phyloP scores from a whole-genome alignment of 1,140 invertebrate genomes.

The Penaeus indicus region DNA sequence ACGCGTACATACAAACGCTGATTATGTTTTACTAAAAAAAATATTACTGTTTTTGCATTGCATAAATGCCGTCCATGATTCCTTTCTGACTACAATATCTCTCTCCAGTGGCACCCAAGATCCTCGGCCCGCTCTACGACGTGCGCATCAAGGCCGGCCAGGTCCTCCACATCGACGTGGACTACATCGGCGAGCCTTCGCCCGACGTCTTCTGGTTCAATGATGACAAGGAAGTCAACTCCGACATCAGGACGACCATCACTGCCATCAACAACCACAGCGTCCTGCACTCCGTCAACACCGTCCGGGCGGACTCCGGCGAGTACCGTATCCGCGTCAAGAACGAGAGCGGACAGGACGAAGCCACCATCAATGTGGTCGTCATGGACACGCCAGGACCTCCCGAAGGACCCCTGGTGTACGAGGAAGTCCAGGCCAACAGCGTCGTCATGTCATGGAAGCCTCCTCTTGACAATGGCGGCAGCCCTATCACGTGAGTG shows the following conservation, averaged over 20 bases:
- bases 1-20: neutral
- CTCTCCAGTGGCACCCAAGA: slow-evolving; percentile 86
- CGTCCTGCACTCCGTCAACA: slow-evolving; percentile 90
- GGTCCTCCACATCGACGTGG: slow-evolving; percentile 91
- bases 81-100: neutral
- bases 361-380: slow-evolving; percentile 88
- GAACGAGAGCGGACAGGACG: slow-evolving; percentile 90
- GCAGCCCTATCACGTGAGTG: slow-evolving; percentile 88
- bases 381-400: slow-evolving; percentile 87
- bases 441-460: slow-evolving; percentile 96
- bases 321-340: slow-evolving; percentile 84
- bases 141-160: slow-evolving; percentile 91
- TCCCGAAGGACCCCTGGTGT: slow-evolving; percentile 88
- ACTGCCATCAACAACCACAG: slow-evolving; percentile 92
- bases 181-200: slow-evolving; percentile 91
- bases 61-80: neutral
- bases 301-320: slow-evolving; percentile 86
- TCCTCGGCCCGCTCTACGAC: slow-evolving; percentile 89
- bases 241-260: slow-evolving; percentile 82
- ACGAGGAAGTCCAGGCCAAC: slow-evolving; percentile 93
- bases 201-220: slow-evolving; percentile 90
- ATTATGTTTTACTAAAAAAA: neutral
- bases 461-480: slow-evolving; percentile 93
- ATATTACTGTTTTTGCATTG: neutral
- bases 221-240: slow-evolving; percentile 79